Evolutionary conservation across 2,888 invertebrate genomes (phyloP).

Genomic region (Epirrhoe alternata): DNA sequence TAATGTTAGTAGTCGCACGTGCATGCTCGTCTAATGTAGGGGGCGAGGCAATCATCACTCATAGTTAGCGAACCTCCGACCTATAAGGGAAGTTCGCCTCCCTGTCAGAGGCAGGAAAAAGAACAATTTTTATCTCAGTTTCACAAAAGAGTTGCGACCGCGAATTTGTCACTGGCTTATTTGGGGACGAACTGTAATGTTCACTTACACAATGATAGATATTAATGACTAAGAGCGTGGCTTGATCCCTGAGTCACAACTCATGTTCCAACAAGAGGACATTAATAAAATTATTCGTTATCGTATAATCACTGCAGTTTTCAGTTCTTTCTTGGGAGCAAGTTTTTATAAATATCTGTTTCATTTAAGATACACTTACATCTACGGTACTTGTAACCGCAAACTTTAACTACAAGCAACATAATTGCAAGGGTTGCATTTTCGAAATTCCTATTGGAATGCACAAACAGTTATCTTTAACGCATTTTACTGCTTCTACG

Average conservation of each 20-base stretch:
- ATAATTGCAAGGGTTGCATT: too few relatives aligned
- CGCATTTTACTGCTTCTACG: background rate
- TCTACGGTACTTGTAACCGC: too few relatives aligned
- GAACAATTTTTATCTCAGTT: slow-evolving; percentile 76
- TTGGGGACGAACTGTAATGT: slow-evolving; percentile 62
- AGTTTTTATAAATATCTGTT: too few relatives aligned
- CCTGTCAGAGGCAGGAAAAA: slow-evolving; percentile 72
- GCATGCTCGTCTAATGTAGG: slow-evolving; percentile 64
- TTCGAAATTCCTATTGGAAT: too few relatives aligned
- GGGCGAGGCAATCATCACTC: slow-evolving; percentile 79
- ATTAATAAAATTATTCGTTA: background rate
- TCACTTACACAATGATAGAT: slow-evolving; percentile 67
- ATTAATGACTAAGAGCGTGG: slow-evolving; percentile 59
- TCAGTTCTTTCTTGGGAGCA: too few relatives aligned
- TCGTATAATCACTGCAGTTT: background rate
- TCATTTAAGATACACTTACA: too few relatives aligned
- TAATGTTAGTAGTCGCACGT: slow-evolving; percentile 66
- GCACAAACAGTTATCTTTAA: background rate
- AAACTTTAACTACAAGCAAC: too few relatives aligned
- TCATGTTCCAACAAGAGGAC: background rate
- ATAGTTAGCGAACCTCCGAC: slow-evolving; percentile 72
- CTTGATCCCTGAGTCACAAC: slow-evolving; percentile 13
- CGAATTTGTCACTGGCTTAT: slow-evolving; percentile 79
- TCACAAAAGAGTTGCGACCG: slow-evolving; percentile 79
- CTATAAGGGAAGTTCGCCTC: slow-evolving; percentile 59